A percentile compares a stretch with the other conserved stretches of the same genome.
Conservation (phyloP, 2,113 vertebrate species). For the Ptilonorhynchus violaceus region DNA sequence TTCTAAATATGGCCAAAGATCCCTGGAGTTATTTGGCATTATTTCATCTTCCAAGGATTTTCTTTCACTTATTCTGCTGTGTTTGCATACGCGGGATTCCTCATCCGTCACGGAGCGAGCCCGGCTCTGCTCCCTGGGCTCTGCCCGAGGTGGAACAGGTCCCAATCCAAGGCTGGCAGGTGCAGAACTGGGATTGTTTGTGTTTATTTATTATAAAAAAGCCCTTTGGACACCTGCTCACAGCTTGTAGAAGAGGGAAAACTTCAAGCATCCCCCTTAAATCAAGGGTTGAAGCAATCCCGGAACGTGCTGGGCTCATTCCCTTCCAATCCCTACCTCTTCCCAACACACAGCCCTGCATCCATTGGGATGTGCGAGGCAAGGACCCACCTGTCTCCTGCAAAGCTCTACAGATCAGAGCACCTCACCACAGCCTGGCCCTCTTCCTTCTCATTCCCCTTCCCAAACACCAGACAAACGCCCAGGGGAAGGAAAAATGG, state of each 20-base stretch:
- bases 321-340: background rate
- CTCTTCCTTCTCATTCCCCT: background rate
- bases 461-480: background rate
- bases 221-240: background rate
- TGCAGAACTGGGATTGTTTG: background rate
- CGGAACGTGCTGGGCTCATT: background rate
- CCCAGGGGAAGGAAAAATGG: background rate
- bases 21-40: slow-evolving; percentile 55
- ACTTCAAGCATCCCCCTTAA: fast-evolving
- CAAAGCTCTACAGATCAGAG: background rate
- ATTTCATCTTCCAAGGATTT: slow-evolving; percentile 58
- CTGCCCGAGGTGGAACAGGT: background rate
- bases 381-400: background rate
- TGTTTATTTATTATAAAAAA: background rate
- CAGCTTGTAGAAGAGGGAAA: background rate
- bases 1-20: slow-evolving; percentile 64
- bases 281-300: background rate
- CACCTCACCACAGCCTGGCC: background rate
- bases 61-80: slow-evolving; percentile 47
- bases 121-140: background rate
- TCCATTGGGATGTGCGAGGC: background rate
- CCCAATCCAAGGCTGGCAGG: background rate
- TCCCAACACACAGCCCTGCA: background rate
- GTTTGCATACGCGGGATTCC: slow-evolving; percentile 35
- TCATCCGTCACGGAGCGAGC: background rate